phyloP scores from a whole-genome alignment of 2,888 invertebrate genomes.

The Brachylomia viminalis region DNA sequence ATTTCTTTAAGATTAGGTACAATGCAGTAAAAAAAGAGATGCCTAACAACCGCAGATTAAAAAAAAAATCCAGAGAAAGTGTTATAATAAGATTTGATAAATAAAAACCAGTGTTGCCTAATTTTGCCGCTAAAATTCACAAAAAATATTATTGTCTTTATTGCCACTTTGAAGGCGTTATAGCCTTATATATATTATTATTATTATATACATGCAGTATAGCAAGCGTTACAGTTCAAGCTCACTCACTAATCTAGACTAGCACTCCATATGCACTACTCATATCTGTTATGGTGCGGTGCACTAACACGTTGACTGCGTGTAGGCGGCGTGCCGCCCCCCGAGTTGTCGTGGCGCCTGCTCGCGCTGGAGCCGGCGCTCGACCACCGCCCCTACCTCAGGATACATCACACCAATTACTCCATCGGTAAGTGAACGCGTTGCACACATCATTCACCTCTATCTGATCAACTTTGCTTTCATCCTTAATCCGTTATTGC shows the following conservation, averaged over 20 bases:
- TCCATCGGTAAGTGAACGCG: constrained; percentile 78
- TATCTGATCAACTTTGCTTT: not conserved
- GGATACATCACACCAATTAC: constrained; percentile 89
- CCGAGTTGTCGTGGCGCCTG: constrained; percentile 90
- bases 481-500: too few relatives aligned
- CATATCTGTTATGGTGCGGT: not conserved
- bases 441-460: too few relatives aligned
- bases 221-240: not conserved
- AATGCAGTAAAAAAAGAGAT: not conserved
- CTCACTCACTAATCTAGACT: not conserved
- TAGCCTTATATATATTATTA: too few relatives aligned
- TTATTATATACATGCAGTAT: not conserved
- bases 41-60: too few relatives aligned
- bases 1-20: not conserved
- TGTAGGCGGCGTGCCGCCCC: constrained; percentile 91
- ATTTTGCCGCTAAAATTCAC: not conserved
- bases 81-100: not conserved
- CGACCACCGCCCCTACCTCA: constrained; percentile 89
- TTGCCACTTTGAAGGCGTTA: not conserved
- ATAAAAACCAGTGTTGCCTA: not conserved
- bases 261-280: not conserved
- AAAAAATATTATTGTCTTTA: not conserved
- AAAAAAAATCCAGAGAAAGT: too few relatives aligned
- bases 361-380: constrained; percentile 88
- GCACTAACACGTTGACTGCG: not conserved